Evolutionary conservation across 2,888 invertebrate genomes (phyloP), one percentile per base, ranked within the genome.

Genomic region (Acleris emargana): DNA sequence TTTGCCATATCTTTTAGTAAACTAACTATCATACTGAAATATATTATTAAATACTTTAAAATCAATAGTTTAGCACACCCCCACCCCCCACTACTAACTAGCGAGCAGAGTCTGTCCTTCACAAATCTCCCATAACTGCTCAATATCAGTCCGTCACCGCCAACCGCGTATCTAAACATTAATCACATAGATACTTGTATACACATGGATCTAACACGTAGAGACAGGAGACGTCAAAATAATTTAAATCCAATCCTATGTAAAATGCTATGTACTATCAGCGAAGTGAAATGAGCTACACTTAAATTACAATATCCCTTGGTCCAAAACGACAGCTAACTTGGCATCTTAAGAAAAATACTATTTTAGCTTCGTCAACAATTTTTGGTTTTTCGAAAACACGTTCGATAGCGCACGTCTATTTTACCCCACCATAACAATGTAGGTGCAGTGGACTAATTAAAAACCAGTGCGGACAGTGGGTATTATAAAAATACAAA

Each of bases 311-410:
- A 75, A 78, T 82, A 82, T 79, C 85, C 87, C 88, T 91, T 91
- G 91, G 91, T 91, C 91, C 91, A 87, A 87, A 86, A 88, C 88
- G 84, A 88, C 76, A 81, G 84, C 86, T 87, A 82, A 85, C 82
- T 89, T 91, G 91, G 89, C 91, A 88, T 91, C 88, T 88, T 88
- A 89, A 76, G 83, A 84, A 86, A 85, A 86, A 85, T 83, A 86
- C 78, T 80, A 79, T 79, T 78, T 61, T 76, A 79, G 80, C 77
- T 77, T 78, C 73, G 73, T 75, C 77, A 74, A 74, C 75, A 75
- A 73, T 52, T 68, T 72, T 71, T 76, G 17, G 22, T 63, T 74
- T 73, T 75, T 70, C 63, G 68, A 73, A 73, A 73, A 73, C 69
- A 71, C 73, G 71, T 73, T 84, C 76, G 80, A 84, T 86, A 84